Evolutionary conservation across 2,797 vertebrate species (phyloP).

Genomic region (Aplochiton taeniatus): DNA sequence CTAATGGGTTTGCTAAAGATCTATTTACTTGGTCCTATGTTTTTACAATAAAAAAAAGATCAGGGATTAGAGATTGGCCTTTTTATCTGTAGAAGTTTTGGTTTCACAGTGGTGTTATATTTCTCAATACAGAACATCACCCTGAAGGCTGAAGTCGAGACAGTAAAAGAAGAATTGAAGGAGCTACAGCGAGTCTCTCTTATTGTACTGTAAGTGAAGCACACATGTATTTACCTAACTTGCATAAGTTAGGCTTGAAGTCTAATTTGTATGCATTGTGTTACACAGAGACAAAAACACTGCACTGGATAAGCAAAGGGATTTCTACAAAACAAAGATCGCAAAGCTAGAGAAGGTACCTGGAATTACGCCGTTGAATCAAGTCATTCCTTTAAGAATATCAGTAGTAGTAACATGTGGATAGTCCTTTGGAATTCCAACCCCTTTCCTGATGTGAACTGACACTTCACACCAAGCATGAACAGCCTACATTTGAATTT

Average conservation of each 20-base stretch:
- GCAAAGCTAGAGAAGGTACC: neutral
- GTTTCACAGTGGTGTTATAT: too few species aligned
- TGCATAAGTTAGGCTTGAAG: neutral
- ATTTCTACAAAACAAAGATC: neutral
- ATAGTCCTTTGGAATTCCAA: too few species aligned
- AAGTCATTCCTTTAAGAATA: neutral
- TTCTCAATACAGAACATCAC: constrained; percentile 6
- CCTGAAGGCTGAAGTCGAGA: constrained; percentile 9
- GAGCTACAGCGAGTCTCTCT: neutral
- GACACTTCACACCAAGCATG: neutral
- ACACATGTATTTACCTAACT: neutral
- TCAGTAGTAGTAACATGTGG: too few species aligned
- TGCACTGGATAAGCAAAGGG: too few species aligned
- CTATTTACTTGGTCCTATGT: too few species aligned
- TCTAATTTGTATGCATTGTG: neutral
- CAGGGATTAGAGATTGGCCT: too few species aligned
- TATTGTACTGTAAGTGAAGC: neutral
- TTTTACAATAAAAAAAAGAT: too few species aligned
- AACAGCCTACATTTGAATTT: neutral
- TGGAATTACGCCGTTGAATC: neutral
- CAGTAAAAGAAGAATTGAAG: neutral
- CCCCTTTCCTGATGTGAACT: neutral
- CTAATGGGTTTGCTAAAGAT: too few species aligned
- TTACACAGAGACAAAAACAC: neutral
- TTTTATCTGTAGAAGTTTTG: too few species aligned